Base-by-base conservation (phyloP, 2,113 vertebrate genomes). In the Electrona antarctica region DNA sequence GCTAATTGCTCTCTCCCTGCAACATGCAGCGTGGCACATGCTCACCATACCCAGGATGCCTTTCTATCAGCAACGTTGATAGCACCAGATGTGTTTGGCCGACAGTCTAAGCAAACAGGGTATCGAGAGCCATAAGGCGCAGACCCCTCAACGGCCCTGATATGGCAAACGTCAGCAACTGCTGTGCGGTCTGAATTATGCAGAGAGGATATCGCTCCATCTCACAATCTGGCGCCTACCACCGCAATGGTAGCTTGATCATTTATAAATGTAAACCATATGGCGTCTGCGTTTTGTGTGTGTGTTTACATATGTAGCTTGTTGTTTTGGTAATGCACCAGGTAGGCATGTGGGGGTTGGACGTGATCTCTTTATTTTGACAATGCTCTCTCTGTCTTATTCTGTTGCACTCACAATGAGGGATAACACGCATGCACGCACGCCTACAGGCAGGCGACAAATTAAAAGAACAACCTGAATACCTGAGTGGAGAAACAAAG, bases 401-500 rank as follows among this genome's bases (percentile, higher is more conserved):
- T 54, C 51, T 54, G 51, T 54, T 41, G 33, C 33, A 41, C 33
- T 41, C 33, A 41, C 3, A 41, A 4, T 3, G 33, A 41, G 33
- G 33, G 33, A 41, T 41, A 41, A 13, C 21, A 33, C 14, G 0
- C 57, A 11, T 9, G 9, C 28, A 28, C 47, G 21, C 47, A 51
- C 46, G 11, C 62, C 50, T 57, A 45, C 61, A 71, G 63, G 49
- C 69, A 11, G 49, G 49, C 9, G 8, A 87, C 33, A 41, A 1
- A 41, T 41, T 41, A 4, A 41, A 41, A 41, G 33, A 41, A 41
- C 33, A 41, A 41, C 33, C 33, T 41, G 33, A 41, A 41, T 41
- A 41, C 33, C 33, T 41, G 33, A 41, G 33, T 41, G 33, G 33
- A 41, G 33, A 41, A 41, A 41, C 33, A 41, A 41, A 1, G 33